Evolutionary conservation across 2,888 invertebrate genomes (phyloP).

Genomic region (Cancer borealis): DNA sequence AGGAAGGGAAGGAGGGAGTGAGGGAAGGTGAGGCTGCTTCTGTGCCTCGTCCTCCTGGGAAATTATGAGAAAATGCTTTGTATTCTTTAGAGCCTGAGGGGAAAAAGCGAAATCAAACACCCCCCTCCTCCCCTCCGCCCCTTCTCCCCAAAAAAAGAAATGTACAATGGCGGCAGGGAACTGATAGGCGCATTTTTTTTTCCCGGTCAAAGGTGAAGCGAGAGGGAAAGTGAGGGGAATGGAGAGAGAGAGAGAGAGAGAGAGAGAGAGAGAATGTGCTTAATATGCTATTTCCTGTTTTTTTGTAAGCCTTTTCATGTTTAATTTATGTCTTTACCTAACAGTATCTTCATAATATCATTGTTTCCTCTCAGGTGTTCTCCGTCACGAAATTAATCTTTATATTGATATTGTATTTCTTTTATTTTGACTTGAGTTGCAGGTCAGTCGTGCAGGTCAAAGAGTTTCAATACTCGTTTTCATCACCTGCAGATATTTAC

Average conservation of each 20-base stretch:
- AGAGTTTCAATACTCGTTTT: neutral
- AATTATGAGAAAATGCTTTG: constrained; percentile 41
- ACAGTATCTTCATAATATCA: neutral
- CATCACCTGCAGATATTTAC: neutral
- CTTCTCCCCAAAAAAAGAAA: neutral
- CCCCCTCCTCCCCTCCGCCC: neutral
- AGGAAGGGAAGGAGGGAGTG: neutral
- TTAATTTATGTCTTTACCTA: neutral
- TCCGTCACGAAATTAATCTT: neutral
- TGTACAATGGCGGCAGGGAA: neutral
- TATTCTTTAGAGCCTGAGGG: neutral
- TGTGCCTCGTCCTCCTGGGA: neutral
- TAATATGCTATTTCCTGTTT: neutral
- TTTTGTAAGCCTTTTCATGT: neutral
- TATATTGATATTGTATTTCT: neutral
- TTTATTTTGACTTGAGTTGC: neutral
- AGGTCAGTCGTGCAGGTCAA: neutral
- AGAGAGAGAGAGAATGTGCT: neutral
- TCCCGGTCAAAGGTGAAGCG: neutral
- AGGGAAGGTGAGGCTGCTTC: neutral
- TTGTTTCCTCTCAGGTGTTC: neutral
- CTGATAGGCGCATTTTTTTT: constrained; percentile 17
- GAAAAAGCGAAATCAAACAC: neutral
- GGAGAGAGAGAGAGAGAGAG: neutral
- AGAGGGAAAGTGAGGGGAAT: constrained; percentile 8